These are phyloP conservation scores for Ernsta delagoae DNA, from an alignment of 2,888 invertebrate species.

Conservation along the genomic window DNA sequence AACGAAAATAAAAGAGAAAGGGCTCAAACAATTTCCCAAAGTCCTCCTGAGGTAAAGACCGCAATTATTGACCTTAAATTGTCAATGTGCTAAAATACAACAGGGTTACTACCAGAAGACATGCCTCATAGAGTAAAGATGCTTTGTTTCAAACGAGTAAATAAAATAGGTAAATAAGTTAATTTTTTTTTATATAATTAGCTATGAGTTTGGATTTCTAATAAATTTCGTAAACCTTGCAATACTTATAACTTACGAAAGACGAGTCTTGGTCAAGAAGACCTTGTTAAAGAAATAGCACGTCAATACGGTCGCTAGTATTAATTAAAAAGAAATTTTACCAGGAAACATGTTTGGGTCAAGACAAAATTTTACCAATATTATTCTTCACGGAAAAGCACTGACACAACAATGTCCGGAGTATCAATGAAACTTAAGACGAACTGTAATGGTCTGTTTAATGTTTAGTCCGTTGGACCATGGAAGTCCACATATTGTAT, in stretches of 20 bases:
- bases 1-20: slow-evolving; percentile 72
- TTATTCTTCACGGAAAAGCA: neutral
- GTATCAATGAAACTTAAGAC: slow-evolving; percentile 62
- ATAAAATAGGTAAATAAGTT: too few relatives aligned
- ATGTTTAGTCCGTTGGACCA: slow-evolving; percentile 58
- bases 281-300: neutral
- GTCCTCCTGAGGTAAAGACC: slow-evolving; percentile 63
- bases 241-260: too few relatives aligned
- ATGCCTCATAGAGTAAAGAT: neutral
- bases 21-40: slow-evolving; percentile 69
- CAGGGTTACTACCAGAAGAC: neutral
- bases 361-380: neutral
- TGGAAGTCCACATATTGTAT: slow-evolving; percentile 63
- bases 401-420: slow-evolving; percentile 25
- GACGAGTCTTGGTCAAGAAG: too few relatives aligned
- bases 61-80: slow-evolving; percentile 50
- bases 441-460: slow-evolving; percentile 65
- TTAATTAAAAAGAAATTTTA: neutral
- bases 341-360: neutral
- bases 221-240: too few relatives aligned
- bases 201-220: too few relatives aligned
- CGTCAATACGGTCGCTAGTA: neutral
- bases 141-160: neutral
- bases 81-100: neutral
- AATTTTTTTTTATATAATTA: too few relatives aligned